A percentile compares a stretch with the other conserved stretches of the same genome.
These are phyloP conservation scores for Syrmaticus mikado DNA, from an alignment of 2,113 vertebrate genomes.

Conservation along the genomic window DNA sequence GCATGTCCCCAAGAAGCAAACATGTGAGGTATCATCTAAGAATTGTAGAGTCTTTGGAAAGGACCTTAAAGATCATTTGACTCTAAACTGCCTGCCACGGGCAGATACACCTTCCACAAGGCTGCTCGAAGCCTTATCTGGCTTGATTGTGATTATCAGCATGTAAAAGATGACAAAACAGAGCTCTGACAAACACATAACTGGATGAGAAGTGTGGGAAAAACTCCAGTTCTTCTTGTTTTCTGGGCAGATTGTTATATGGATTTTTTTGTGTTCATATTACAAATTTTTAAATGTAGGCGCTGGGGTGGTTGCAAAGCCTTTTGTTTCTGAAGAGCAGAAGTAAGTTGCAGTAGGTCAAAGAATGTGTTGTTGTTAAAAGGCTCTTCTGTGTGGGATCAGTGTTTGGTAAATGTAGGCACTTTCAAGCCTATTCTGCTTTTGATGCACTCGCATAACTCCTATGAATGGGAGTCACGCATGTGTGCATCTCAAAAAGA, in stretches of 20 bases:
- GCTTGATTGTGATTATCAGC: background rate
- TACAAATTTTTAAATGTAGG: background rate
- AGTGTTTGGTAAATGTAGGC: background rate
- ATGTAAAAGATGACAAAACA: background rate
- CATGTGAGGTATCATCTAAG: background rate
- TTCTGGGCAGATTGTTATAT: background rate
- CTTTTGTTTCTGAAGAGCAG: conserved; percentile 13
- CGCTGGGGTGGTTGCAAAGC: background rate
- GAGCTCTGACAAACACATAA: background rate
- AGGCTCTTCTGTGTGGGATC: background rate
- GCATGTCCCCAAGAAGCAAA: background rate
- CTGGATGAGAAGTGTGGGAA: background rate
- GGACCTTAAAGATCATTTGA: background rate
- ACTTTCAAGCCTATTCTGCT: conserved; percentile 35
- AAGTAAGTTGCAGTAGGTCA: conserved; percentile 20
- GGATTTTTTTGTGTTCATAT: background rate
- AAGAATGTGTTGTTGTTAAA: conserved; percentile 6
- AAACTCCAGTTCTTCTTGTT: background rate
- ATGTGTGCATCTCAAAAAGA: conserved; percentile 32
- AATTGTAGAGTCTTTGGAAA: background rate
- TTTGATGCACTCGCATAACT: background rate
- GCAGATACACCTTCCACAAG: background rate
- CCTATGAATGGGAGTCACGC: conserved; percentile 21
- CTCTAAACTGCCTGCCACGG: background rate
- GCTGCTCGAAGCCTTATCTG: background rate